Percentiles rank a stretch among this genome's conserved stretches.
phyloP scores from a whole-genome alignment of 2,113 vertebrate genomes.

The Eurystomus gularis region DNA sequence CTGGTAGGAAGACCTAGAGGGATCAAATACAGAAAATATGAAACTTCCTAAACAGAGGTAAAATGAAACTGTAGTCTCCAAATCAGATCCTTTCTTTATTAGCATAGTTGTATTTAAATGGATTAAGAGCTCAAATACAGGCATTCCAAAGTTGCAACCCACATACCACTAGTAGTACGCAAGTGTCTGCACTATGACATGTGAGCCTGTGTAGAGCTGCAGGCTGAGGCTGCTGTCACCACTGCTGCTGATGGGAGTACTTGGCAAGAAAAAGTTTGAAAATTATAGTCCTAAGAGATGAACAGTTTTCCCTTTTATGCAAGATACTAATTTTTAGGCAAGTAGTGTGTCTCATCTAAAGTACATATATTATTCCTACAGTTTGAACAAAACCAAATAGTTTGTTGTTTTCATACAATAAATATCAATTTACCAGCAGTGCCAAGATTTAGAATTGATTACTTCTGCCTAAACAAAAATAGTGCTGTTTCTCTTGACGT shows the following conservation, averaged over 20 bases:
- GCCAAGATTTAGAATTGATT: slow-evolving; percentile 1
- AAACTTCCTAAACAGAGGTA: neutral
- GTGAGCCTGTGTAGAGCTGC: neutral
- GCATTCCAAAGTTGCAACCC: neutral
- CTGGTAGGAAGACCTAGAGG: neutral
- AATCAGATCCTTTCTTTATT: neutral
- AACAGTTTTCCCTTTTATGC: neutral
- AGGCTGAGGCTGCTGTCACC: neutral
- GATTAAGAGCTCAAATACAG: neutral
- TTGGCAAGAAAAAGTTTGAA: neutral
- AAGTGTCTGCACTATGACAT: neutral
- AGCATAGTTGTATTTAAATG: neutral
- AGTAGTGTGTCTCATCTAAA: neutral
- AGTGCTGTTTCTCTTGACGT: neutral
- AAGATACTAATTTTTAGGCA: neutral
- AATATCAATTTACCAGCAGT: neutral
- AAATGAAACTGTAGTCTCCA: neutral
- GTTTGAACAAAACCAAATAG: neutral
- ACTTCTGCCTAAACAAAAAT: slow-evolving; percentile 3
- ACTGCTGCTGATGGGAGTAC: neutral
- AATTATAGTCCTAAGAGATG: neutral
- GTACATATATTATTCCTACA: neutral
- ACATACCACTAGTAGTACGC: neutral
- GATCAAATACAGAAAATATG: neutral
- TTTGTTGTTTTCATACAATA: neutral